Base-by-base conservation (phyloP, 1,140 invertebrate genomes). In the Caenorhabditis inopinata region DNA sequence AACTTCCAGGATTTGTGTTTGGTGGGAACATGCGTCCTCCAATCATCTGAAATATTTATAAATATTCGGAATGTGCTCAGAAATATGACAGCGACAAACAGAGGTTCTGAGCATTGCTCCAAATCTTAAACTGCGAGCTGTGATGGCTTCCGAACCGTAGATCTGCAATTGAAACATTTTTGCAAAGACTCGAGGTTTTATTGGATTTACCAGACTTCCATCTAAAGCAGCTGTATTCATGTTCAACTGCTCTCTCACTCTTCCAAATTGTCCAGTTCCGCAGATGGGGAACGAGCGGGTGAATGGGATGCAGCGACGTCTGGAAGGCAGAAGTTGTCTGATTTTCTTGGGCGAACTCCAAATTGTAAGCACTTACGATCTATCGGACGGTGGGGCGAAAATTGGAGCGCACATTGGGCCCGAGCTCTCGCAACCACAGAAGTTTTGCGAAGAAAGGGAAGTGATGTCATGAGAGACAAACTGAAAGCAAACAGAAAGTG, bases 381-480 rank as follows among this genome's bases (percentile, higher is more conserved):
- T 42, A 27, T 84, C 83, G 23, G 25, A 46, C 12, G 78, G 62
- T n/a, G 76, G 53, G 21, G 82, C 75, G 18, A 48, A 68, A 7
- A 84, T 84, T 27, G 62, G 35, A 47, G 81, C 35, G 53, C 83
- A 84, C 58, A 68, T 68, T 42, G 58, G 58, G 29, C 51, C 29
- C 14, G 42, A 58, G 42, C 74, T 76, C 7, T 27, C 14, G 11
- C 29, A 46, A 14, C 45, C 23, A 58, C 82, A 83, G 29, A 53
- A 78, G 74, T 75, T 62, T 48, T 83, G 84, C 21, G 47, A 23
- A 14, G 83, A 62, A 53, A 74, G 76, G 7, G 47, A 77, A 11
- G 82, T 84, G 45, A 84, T 74, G 53, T 84, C 83, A 35, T 84
- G 83, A 49, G 75, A 79, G 45, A 84, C 48, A 48, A 84, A 84